phyloP scores from a whole-genome alignment of 1,140 invertebrate genomes.

The Drosophila seguyi region DNA sequence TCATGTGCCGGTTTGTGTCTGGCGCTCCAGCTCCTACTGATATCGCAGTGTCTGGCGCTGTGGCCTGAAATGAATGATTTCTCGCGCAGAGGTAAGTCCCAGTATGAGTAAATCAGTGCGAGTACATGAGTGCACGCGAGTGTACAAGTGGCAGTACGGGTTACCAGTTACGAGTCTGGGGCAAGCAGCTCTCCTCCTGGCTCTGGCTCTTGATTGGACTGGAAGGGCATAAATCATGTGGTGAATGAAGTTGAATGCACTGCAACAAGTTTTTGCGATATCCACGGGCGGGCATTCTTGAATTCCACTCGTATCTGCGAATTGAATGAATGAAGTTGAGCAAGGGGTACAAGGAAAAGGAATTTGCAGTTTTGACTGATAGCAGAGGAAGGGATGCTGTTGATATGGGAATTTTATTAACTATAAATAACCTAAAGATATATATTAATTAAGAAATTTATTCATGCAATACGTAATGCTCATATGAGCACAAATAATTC shows the following conservation, averaged over 20 bases:
- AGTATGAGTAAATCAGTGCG: conserved; percentile 17
- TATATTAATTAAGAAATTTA: not conserved
- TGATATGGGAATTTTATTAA: not conserved
- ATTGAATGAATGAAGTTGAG: conserved; percentile 10
- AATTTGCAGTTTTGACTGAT: conserved; percentile 4
- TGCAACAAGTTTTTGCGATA: conserved; percentile 45
- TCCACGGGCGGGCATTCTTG: conserved; percentile 42
- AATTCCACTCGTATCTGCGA: conserved; percentile 37
- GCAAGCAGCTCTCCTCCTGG: conserved; percentile 3
- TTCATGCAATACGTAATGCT: not conserved
- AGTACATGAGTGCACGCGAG: conserved; percentile 3
- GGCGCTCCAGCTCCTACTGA: conserved; percentile 59
- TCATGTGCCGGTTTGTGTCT: conserved; percentile 79
- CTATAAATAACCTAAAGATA: not conserved
- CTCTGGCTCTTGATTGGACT: conserved; percentile 36
- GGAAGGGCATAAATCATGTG: conserved; percentile 50
- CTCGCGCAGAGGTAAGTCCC: conserved; percentile 24
- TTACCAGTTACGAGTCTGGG: conserved; percentile 30
- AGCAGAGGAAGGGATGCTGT: not conserved
- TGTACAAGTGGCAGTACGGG: conserved; percentile 5
- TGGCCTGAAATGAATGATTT: conserved; percentile 43
- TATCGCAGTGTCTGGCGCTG: conserved; percentile 51
- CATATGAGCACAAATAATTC: not conserved
- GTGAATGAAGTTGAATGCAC: conserved; percentile 55
- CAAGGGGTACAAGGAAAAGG: not conserved